Evolutionary conservation across 2,113 vertebrate species (phyloP), one percentile per base, ranked within the genome.

Genomic region (Polypterus bichir): DNA sequence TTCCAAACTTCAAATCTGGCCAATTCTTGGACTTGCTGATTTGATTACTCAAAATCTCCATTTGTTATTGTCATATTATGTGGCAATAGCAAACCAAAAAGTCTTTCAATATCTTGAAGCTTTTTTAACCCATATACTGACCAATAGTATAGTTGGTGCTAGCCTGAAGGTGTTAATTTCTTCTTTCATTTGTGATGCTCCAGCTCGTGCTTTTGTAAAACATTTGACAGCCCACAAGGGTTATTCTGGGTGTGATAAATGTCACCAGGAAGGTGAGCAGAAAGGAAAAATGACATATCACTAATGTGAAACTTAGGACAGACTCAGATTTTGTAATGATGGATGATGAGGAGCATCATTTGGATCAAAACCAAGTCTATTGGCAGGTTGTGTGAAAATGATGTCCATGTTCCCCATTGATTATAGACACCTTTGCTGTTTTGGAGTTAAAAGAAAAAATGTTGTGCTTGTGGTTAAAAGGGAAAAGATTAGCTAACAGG

Each of bases 181-280:
- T n/a, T 54, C 52, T 54, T 54, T 54, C n/a, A 54, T 54, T n/a
- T 54, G 52, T 54, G 52, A 54, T 54, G 52, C 3, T 54, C 52
- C 52, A 54, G 52, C 52, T 54, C 52, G 52, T 9, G 3, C 52
- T n/a, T 54, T 9, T 54, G 52, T 54, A 54, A 54, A 54, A n/a
- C 52, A 54, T 8, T 9, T 54, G 8, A 54, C 8, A 54, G 8
- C 8, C n/a, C 52, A 54, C 2, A 54, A 54, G 8, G 52, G 52
- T n/a, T 9, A 54, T n/a, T 54, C 52, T 8, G 3, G 52, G n/a
- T 9, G 52, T 54, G 52, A 54, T n/a, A 54, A 54, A n/a, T 54
- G 52, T 54, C 52, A n/a, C n/a, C 52, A 54, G n/a, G 52, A 9
- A 3, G 52, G 52, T 54, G 52, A 54, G 52, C n/a, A n/a, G 52